A percentile compares a stretch with the other conserved stretches of the same genome.
phyloP scores from a whole-genome alignment of 2,888 invertebrate genomes.

The Bembecia ichneumoniformis region DNA sequence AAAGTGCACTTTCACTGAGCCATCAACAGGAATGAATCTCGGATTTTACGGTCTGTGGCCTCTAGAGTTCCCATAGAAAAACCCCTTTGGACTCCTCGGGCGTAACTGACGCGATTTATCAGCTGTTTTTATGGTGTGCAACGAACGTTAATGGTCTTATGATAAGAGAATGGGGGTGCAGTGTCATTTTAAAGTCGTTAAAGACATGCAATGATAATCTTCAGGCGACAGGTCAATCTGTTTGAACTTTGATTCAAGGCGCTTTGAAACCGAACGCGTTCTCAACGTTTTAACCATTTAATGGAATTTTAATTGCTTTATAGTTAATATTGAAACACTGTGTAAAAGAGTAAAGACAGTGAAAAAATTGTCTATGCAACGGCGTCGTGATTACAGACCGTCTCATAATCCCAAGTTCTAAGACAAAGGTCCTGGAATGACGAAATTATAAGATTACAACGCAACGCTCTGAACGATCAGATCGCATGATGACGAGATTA shows the following conservation, averaged over 20 bases:
- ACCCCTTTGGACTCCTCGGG: conserved; percentile 23
- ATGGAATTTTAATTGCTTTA: too few species aligned
- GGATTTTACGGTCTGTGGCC: conserved; percentile 33
- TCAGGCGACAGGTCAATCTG: conserved; percentile 3
- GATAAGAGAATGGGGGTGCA: not conserved
- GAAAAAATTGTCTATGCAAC: too few species aligned
- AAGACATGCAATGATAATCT: conserved; percentile 5
- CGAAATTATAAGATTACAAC: too few species aligned
- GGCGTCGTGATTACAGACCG: too few species aligned
- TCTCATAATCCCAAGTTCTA: too few species aligned
- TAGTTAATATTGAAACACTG: too few species aligned
- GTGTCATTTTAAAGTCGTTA: not conserved
- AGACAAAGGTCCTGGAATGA: too few species aligned
- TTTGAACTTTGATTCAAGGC: conserved; percentile 3
- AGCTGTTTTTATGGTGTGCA: conserved; percentile 33
- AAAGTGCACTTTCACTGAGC: conserved; percentile 43
- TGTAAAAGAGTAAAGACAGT: too few species aligned
- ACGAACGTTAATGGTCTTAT: not conserved
- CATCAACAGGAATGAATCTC: conserved; percentile 24
- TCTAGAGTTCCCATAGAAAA: conserved; percentile 33
- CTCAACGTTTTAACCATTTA: too few species aligned
- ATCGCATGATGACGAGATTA: too few species aligned
- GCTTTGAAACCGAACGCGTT: too few species aligned
- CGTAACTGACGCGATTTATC: conserved; percentile 42
- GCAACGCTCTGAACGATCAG: too few species aligned